phyloP scores from a whole-genome alignment of 2,797 vertebrate genomes.

The Valencia hispanica region DNA sequence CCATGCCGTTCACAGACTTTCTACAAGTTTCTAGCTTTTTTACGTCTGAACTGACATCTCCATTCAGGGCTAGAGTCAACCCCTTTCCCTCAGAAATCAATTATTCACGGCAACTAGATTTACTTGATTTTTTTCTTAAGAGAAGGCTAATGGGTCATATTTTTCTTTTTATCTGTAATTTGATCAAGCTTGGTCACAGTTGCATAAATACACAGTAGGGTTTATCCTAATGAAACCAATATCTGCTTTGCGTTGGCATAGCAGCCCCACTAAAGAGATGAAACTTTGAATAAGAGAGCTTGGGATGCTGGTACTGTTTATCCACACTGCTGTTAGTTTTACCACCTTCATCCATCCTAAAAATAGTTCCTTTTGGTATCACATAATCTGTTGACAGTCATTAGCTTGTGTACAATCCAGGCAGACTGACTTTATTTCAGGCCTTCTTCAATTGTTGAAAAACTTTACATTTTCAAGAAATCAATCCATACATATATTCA shows the following conservation, averaged over 20 bases:
- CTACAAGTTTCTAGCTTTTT: constrained; percentile 17
- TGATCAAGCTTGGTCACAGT: constrained; percentile 34
- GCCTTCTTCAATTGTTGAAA: neutral
- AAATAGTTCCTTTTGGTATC: neutral
- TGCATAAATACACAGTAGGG: neutral
- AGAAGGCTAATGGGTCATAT: constrained; percentile 24
- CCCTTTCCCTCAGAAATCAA: constrained; percentile 36
- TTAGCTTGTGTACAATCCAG: neutral
- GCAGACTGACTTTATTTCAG: neutral
- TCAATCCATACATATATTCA: no score
- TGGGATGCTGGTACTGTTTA: neutral
- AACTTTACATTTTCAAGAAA: no score
- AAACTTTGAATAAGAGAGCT: neutral
- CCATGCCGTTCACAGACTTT: neutral
- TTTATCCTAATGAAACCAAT: neutral
- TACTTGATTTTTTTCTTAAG: constrained; percentile 24
- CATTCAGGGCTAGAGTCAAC: neutral
- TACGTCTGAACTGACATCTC: constrained; percentile 10
- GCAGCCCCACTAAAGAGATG: neutral
- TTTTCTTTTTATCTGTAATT: constrained; percentile 24
- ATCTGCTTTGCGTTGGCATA: neutral
- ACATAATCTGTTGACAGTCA: neutral
- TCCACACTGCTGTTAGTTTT: neutral
- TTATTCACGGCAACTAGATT: constrained; percentile 35
- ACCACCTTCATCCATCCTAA: neutral